Evolutionary conservation across 92 coral and sea anemone species (phyloP), one percentile per base, ranked within the genome.

Genomic region (Siderastrea radians): DNA sequence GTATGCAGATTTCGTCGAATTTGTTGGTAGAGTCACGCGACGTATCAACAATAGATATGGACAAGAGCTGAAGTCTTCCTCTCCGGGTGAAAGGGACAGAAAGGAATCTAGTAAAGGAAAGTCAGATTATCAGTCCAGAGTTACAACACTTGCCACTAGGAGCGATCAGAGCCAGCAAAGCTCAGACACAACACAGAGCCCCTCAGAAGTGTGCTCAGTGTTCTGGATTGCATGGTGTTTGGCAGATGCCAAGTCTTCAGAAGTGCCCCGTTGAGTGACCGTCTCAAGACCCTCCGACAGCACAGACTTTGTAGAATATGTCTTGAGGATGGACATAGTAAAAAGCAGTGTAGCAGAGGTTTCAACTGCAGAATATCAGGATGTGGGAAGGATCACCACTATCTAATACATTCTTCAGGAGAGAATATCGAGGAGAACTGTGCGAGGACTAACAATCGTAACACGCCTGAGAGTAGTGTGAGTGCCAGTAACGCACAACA

Each of bases 311-410:
- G 93, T 66, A 84, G 93, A 88, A 51, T 59, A 59, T 91, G 94
- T 83, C 91, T 94, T 0, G 93, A 81, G 46, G 93, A 86, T 65
- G 94, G 96, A 61, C 93, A 91, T 75, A 68, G 66, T 43, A 77
- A 93, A 43, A 83, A 63, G 54, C 83, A 87, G 16, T 91, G 94
- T 73, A 85, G 49, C 45, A 94, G 64, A 58, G 90, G 89, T 59
- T 94, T 88, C 88, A 77, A 76, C 43, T 91, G 94, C 80, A 68
- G 90, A 85, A 81, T 73, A 11, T 58, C 68, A 17, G 94, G 92
- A 45, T 93, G 93, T 59, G 93, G 91, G n/a, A 77, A 78, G 45
- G 85, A 58, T 74, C 94, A 91, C 72, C 92, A 91, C 85, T 74
- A 80, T 60, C 78, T 91, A 79, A 73, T 91, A 26, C 92, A 93